Percentiles rank a stretch among this genome's conserved stretches.
These are phyloP conservation scores for Leucopsar rothschildi DNA, from an alignment of 2,113 vertebrate genomes.

Conservation along the genomic window DNA sequence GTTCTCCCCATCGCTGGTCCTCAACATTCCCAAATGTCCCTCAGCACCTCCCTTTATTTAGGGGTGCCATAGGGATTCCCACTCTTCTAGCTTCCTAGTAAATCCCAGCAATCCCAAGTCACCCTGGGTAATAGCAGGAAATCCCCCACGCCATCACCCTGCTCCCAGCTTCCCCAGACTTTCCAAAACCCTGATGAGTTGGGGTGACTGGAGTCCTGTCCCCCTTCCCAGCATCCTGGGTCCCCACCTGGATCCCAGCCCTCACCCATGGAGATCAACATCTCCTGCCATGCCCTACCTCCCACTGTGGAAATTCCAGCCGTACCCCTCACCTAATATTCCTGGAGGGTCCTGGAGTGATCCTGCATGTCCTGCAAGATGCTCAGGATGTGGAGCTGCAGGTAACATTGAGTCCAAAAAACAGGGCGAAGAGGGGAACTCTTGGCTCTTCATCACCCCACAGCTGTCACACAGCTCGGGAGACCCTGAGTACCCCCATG, in stretches of 20 bases:
- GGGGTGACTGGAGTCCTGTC: not conserved
- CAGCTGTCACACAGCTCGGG: too few species aligned
- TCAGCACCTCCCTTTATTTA: not conserved
- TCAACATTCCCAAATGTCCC: fast-evolving
- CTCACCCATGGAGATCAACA: not conserved
- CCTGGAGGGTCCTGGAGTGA: fast-evolving
- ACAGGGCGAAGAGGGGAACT: not conserved
- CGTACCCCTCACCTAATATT: not conserved
- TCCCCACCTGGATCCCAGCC: not conserved
- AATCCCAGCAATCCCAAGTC: not conserved
- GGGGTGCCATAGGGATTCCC: not conserved
- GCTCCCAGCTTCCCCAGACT: not conserved
- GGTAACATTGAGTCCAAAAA: not conserved
- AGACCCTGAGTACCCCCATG: fast-evolving
- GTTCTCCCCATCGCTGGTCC: fast-evolving
- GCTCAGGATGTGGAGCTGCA: constrained; percentile 55
- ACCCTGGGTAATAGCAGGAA: not conserved
- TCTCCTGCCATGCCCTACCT: not conserved
- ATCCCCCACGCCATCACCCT: not conserved
- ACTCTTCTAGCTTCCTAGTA: not conserved
- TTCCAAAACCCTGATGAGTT: not conserved
- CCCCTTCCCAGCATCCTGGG: not conserved
- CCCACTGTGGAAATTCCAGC: not conserved
- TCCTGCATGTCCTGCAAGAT: not conserved
- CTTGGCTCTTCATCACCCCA: not conserved